Evolutionary conservation across 2,113 vertebrate species (phyloP).

Genomic region (Petrocephalus microphthalmus): DNA sequence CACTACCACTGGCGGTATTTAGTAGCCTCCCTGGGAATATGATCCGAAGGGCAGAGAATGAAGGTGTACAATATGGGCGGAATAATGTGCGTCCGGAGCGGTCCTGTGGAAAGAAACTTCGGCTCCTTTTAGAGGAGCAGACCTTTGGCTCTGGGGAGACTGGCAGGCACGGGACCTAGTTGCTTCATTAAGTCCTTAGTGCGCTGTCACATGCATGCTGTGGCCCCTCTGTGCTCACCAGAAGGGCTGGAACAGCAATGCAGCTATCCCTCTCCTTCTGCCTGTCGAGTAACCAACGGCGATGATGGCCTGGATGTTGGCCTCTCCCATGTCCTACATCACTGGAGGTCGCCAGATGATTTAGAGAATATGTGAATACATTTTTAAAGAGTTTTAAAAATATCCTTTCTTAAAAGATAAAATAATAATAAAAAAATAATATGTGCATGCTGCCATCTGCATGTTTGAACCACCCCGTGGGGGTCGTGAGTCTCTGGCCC

Average conservation of each 20-base stretch:
- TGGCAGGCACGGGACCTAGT: not conserved
- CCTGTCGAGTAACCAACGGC: not conserved
- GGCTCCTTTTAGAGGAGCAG: not conserved
- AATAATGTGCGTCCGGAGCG: not conserved
- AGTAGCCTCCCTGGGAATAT: not conserved
- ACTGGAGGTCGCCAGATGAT: not conserved
- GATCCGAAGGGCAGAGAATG: not conserved
- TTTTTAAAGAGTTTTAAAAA: not conserved
- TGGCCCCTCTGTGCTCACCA: not conserved
- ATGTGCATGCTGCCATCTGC: not conserved
- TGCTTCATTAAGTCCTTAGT: constrained; percentile 20
- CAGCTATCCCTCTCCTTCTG: not conserved
- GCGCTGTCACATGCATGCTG: not conserved
- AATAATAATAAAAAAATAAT: not conserved
- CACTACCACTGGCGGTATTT: not conserved
- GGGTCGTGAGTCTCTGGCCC: not conserved
- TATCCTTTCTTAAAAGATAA: not conserved
- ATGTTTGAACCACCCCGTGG: not conserved
- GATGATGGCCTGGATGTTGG: not conserved
- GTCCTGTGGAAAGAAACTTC: not conserved
- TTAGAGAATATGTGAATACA: not conserved
- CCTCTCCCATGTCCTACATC: not conserved
- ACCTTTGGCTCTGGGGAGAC: not conserved
- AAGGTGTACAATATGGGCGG: not conserved
- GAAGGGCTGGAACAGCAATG: not conserved